These are phyloP conservation scores for Nebria ingens DNA, from an alignment of 1,140 invertebrate genomes.

Conservation along the genomic window DNA sequence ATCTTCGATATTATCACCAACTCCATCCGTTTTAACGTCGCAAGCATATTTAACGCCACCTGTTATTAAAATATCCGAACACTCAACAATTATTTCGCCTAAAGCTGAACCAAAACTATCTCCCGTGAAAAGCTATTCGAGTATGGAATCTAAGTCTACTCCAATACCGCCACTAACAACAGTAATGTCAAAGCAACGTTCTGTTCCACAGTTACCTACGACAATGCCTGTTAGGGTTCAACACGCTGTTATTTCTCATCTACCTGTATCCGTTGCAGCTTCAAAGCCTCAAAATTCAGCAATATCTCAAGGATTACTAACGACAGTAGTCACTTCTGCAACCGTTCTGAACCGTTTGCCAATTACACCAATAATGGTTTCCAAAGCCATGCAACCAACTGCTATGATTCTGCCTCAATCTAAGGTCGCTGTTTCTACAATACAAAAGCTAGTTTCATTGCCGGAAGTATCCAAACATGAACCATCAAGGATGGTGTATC, in stretches of 20 bases:
- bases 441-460: not conserved
- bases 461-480: not conserved
- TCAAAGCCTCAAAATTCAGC: slow-evolving; percentile 14
- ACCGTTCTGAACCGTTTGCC: slow-evolving; percentile 34
- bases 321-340: not conserved
- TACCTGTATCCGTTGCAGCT: slow-evolving; percentile 11
- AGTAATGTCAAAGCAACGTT: not conserved
- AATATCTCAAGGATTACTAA: slow-evolving; percentile 22
- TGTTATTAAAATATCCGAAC: slow-evolving; percentile 29
- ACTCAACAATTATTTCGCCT: slow-evolving; percentile 1
- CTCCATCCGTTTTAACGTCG: not conserved
- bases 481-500: slow-evolving; percentile 13
- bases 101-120: not conserved
- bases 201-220: not conserved
- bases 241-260: slow-evolving; percentile 12
- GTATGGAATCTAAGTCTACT: not conserved
- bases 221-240: slow-evolving; percentile 6
- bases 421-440: slow-evolving; percentile 21
- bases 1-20: not conserved
- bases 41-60: slow-evolving; percentile 31
- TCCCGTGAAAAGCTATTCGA: not conserved
- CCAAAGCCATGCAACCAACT: slow-evolving; percentile 41
- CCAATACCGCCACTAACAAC: not conserved
- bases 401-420: slow-evolving; percentile 38
- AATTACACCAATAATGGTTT: slow-evolving; percentile 42